Conservation (phyloP, 2,797 vertebrate species). For the Staurois parvus region DNA sequence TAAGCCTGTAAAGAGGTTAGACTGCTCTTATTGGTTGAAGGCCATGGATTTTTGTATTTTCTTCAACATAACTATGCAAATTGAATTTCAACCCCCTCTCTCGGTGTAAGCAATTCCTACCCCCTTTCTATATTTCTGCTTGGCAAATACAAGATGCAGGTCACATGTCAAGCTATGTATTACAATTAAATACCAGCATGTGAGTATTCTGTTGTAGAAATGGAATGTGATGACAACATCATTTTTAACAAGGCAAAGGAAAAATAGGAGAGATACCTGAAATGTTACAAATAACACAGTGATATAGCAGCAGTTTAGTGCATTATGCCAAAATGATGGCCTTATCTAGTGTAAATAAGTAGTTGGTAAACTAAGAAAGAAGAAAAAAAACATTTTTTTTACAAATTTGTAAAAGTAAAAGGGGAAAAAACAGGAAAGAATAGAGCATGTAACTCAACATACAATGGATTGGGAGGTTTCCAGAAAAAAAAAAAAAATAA, state of each 20-base stretch:
- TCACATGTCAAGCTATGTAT: background rate
- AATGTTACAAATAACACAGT: slow-evolving; percentile 19
- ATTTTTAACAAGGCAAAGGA: background rate
- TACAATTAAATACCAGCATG: background rate
- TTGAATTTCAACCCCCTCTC: too few species aligned
- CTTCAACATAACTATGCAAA: too few species aligned
- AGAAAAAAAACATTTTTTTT: background rate
- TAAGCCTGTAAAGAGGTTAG: too few species aligned
- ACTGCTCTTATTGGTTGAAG: too few species aligned
- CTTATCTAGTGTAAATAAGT: slow-evolving; percentile 24
- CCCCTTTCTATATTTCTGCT: too few species aligned
- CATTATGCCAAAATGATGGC: slow-evolving; percentile 20
- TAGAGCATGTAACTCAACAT: background rate
- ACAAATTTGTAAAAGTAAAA: background rate
- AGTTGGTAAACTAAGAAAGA: background rate
- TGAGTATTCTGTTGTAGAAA: too few species aligned
- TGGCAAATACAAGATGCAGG: too few species aligned
- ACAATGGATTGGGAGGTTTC: background rate
- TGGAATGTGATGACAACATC: slow-evolving; percentile 43
- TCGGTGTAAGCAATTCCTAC: too few species aligned
- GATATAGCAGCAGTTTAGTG: slow-evolving; percentile 40
- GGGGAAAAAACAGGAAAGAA: background rate
- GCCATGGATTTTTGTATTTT: too few species aligned
- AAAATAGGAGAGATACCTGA: background rate
- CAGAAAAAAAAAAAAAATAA: background rate